Percentiles rank a stretch among this genome's conserved stretches.
These are phyloP conservation scores for Ceratotherium simum DNA, from an alignment of 2,113 vertebrate species.

Conservation along the genomic window DNA sequence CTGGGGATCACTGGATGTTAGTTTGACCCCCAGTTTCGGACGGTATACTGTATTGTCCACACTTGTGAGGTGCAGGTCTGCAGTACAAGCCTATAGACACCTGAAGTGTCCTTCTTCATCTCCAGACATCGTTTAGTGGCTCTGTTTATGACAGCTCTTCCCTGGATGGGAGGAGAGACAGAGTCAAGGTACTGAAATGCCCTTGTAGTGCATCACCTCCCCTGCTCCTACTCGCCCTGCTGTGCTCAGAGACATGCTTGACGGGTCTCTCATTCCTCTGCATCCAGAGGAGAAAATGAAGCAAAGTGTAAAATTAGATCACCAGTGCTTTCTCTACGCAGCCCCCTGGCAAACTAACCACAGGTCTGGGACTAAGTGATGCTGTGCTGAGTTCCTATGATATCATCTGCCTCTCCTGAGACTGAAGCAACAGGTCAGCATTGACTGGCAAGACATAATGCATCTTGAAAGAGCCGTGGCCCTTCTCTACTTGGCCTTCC, in stretches of 20 bases:
- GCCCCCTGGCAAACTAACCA: not conserved
- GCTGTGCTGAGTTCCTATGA: not conserved
- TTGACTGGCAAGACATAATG: not conserved
- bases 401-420: not conserved
- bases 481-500: not conserved
- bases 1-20: not conserved
- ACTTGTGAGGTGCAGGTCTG: conserved; percentile 53
- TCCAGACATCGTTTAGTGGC: conserved; percentile 73
- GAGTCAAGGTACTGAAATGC: not conserved
- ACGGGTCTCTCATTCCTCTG: not conserved
- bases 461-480: no score
- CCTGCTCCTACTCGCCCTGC: not conserved
- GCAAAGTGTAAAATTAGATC: not conserved
- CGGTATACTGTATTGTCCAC: conserved; percentile 69
- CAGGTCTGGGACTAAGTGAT: not conserved
- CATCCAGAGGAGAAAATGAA: not conserved
- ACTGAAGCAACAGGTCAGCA: not conserved
- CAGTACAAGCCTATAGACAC: conserved; percentile 22
- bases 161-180: conserved; percentile 60
- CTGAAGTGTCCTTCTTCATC: not conserved
- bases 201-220: fast-evolving
- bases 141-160: conserved; percentile 59
- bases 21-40: conserved; percentile 46
- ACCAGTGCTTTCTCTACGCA: not conserved
- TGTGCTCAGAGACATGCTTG: not conserved